A percentile compares a stretch with the other conserved stretches of the same genome.
phyloP scores from a whole-genome alignment of 1,140 invertebrate species.

The Drosophila auraria region DNA sequence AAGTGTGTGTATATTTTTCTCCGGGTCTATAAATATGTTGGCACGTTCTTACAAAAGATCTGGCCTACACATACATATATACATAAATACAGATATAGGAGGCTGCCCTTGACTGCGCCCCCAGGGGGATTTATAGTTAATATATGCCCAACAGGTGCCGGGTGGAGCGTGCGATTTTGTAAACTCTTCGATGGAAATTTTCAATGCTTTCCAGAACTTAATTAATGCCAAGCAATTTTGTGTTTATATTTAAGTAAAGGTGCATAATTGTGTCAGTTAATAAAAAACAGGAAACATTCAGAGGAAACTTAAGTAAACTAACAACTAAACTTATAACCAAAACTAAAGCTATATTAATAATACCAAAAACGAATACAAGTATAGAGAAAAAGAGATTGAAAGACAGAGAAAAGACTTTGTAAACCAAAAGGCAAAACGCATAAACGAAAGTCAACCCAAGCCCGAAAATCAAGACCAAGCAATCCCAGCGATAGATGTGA shows the following conservation, averaged over 20 bases:
- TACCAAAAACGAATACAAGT: conserved; percentile 20
- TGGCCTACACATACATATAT: conserved; percentile 8
- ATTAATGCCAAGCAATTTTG: conserved; percentile 3
- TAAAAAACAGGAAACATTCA: conserved; percentile 19
- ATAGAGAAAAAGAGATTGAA: conserved; percentile 9
- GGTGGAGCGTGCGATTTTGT: conserved; percentile 36
- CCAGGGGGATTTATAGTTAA: conserved; percentile 15
- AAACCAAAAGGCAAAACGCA: conserved; percentile 55
- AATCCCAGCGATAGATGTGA: conserved; percentile 42
- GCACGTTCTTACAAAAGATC: conserved; percentile 53
- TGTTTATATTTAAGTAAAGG: conserved; percentile 20
- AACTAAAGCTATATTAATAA: conserved; percentile 20
- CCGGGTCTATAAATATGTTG: conserved; percentile 48
- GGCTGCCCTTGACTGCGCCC: conserved; percentile 64
- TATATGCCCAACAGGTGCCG: conserved; percentile 51
- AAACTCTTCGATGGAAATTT: conserved; percentile 16
- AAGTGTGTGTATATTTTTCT: conserved; percentile 10
- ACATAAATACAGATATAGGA: conserved; percentile 12
- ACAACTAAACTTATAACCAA: conserved; percentile 25
- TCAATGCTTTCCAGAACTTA: conserved; percentile 15
- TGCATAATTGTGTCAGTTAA: conserved; percentile 36
- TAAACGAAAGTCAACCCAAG: conserved; percentile 48
- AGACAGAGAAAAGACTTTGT: conserved; percentile 25
- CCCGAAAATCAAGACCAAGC: conserved; percentile 47
- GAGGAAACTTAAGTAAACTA: conserved; percentile 26